Evolutionary conservation across 2,113 vertebrate genomes (phyloP).

Genomic region (Nothocercus julius): DNA sequence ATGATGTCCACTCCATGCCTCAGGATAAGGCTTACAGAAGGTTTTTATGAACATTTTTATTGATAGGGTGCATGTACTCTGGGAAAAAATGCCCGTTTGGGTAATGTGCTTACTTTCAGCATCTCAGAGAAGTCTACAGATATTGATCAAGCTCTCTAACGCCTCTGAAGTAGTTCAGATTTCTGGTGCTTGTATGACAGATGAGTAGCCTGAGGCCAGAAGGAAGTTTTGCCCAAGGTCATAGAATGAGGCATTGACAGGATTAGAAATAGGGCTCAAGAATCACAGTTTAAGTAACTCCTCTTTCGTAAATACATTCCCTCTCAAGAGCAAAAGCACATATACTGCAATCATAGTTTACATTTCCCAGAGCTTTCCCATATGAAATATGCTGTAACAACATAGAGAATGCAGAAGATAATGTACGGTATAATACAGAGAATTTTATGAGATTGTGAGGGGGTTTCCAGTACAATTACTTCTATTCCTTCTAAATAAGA

Average conservation of each 20-base stretch:
- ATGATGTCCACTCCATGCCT: background rate
- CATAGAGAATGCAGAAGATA: background rate
- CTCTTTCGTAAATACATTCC: background rate
- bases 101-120: background rate
- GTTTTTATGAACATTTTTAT: background rate
- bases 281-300: background rate
- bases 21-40: background rate
- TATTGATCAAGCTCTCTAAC: slow-evolving; percentile 13
- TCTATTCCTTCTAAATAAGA: slow-evolving; percentile 24
- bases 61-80: background rate
- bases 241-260: background rate
- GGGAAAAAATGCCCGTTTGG: background rate
- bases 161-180: background rate
- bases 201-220: background rate
- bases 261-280: slow-evolving; percentile 16
- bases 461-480: background rate
- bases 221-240: slow-evolving; percentile 11
- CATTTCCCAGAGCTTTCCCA: background rate
- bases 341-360: background rate
- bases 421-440: background rate
- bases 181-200: background rate
- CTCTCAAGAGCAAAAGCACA: background rate
- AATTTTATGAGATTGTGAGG: slow-evolving; percentile 10
- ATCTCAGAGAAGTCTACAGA: background rate
- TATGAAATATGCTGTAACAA: background rate